Base-by-base conservation (phyloP, 2,113 vertebrate species). In the Myrmecophaga tridactyla region DNA sequence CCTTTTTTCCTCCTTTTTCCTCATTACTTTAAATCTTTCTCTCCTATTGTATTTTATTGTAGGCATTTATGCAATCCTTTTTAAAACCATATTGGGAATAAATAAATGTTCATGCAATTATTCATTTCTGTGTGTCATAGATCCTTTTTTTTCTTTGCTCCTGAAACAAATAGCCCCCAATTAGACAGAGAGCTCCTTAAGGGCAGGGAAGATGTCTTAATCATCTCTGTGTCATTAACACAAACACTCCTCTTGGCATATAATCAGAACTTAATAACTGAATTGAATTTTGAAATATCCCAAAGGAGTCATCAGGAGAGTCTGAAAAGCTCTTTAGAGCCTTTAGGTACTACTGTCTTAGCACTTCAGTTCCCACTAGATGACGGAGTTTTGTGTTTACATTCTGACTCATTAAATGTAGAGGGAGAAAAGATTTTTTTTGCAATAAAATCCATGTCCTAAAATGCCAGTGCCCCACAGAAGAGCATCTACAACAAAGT, bases 201-300 rank as follows among this genome's bases (percentile, higher is more conserved):
- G 13, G 41, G 12, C 56, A 92, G 15, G 86, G 5, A 67, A 88
- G 39, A n/a, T 8, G 1, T 51, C n/a, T 82, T 60, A 69, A 13
- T 92, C n/a, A 12, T 72, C n/a, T 63, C 48, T 60, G 43, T 29
- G 63, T 77, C 62, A 53, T 89, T 51, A 23, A 17, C 34, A 67
- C 23, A 51, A n/a, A 89, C 18, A 58, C 41, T 46, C 70, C 41
- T 7, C 31, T 63, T 83, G 13, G 48, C 60, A 73, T 31, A 34
- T 1, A 25, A 1, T 73, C 62, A 63, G 43, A 73, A 78, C 34
- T 85, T 86, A 87, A 46, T 48, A 88, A 92, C 1, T 81, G 53
- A 93, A 67, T 21, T 39, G 63, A 87, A 85, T 83, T 89, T 62
- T 89, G 60, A 90, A 89, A 67, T 73, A 86, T 90, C 20, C n/a